Percentiles rank a stretch among this genome's conserved stretches.
Evolutionary conservation across 2,797 vertebrate genomes (phyloP).

Genomic region (Darevskia nairensis): DNA sequence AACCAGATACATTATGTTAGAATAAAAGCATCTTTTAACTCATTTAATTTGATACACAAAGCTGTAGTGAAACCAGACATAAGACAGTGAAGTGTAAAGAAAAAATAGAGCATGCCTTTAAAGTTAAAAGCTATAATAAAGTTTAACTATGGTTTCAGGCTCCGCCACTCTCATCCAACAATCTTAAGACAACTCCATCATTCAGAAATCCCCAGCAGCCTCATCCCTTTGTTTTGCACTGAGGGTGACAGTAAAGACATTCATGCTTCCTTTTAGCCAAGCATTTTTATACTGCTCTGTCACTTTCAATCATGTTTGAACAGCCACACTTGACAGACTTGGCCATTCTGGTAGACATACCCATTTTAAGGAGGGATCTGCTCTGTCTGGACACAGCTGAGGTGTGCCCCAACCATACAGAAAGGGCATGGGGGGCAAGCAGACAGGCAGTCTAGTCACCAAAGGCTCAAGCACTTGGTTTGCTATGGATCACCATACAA

Average conservation of each 20-base stretch:
- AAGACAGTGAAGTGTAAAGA: conserved; percentile 21
- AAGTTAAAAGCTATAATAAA: conserved; percentile 14
- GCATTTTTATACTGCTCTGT: conserved; percentile 61
- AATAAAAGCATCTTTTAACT: neutral
- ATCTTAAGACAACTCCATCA: neutral
- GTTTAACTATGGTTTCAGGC: conserved; percentile 21
- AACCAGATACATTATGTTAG: neutral
- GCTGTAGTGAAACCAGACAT: neutral
- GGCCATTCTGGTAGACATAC: conserved; percentile 28
- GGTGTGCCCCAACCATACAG: neutral
- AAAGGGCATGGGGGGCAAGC: neutral
- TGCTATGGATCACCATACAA: neutral
- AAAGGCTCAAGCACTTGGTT: neutral
- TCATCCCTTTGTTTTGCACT: conserved; percentile 17
- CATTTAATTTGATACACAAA: neutral
- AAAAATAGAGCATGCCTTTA: conserved; percentile 31
- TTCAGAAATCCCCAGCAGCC: conserved; percentile 32
- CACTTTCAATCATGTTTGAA: conserved; percentile 60
- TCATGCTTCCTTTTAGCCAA: conserved; percentile 53
- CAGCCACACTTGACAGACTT: conserved; percentile 52
- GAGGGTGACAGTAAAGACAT: conserved; percentile 51
- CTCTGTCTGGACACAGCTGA: neutral
- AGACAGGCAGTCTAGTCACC: neutral
- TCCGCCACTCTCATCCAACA: neutral
- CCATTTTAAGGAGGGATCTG: conserved; percentile 12